These are phyloP conservation scores for Drosophila conformis DNA, from an alignment of 2,888 invertebrate species.

Conservation along the genomic window DNA sequence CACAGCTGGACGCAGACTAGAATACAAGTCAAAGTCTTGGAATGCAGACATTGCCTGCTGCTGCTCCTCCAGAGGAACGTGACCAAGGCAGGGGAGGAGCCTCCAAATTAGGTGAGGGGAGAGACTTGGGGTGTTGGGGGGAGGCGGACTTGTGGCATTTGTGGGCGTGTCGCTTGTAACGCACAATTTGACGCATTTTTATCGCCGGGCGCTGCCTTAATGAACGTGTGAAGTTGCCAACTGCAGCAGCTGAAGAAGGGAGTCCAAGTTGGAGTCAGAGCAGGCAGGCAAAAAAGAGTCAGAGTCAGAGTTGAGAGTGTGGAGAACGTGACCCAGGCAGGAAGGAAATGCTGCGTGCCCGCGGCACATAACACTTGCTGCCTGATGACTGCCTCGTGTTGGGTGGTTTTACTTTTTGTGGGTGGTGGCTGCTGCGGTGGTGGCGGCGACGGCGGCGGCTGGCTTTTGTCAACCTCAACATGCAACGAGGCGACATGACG, in stretches of 20 bases:
- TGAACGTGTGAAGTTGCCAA: slow-evolving; percentile 54
- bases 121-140: not conserved
- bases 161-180: slow-evolving; percentile 69
- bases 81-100: slow-evolving; percentile 15
- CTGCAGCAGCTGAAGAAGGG: not conserved
- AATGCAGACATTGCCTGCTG: slow-evolving; percentile 39
- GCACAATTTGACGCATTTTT: slow-evolving; percentile 78
- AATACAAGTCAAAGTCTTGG: slow-evolving; percentile 37
- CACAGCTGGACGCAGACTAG: slow-evolving; percentile 44
- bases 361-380: slow-evolving; percentile 58
- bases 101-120: not conserved
- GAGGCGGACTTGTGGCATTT: slow-evolving; percentile 17
- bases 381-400: not conserved
- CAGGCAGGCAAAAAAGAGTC: not conserved
- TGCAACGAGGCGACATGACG: slow-evolving; percentile 49
- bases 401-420: slow-evolving; percentile 2
- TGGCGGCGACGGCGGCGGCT: slow-evolving; percentile 11
- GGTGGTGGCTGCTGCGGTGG: slow-evolving; percentile 7
- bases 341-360: slow-evolving; percentile 71
- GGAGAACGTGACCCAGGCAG: slow-evolving; percentile 52
- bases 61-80: slow-evolving; percentile 25
- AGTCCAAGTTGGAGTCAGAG: slow-evolving; percentile 2
- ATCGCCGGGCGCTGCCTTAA: slow-evolving; percentile 33
- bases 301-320: slow-evolving; percentile 11
- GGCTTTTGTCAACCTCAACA: slow-evolving; percentile 72